Evolutionary conservation across 2,888 invertebrate species (phyloP).

Genomic region (Ypsolopha scabrella): DNA sequence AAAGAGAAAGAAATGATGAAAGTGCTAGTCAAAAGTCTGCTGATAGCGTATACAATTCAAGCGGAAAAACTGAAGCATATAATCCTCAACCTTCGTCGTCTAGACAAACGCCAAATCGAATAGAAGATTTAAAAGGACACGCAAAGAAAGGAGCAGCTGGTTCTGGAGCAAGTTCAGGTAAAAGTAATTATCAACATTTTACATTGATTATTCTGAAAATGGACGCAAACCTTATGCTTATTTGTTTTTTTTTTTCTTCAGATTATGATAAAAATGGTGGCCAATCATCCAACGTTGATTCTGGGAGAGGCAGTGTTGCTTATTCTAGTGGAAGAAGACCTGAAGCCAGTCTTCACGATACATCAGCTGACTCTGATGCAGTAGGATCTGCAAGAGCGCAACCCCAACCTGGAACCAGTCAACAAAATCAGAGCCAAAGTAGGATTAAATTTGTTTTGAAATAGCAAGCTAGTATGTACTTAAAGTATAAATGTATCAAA

Average conservation of each 20-base stretch:
- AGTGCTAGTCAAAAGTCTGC: slow-evolving; percentile 59
- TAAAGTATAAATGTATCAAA: background rate
- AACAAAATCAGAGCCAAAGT: slow-evolving; percentile 40
- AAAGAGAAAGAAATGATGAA: slow-evolving; percentile 43
- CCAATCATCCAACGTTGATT: slow-evolving; percentile 83
- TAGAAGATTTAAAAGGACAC: slow-evolving; percentile 59
- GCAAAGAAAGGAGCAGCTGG: slow-evolving; percentile 62
- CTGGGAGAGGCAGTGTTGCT: slow-evolving; percentile 84
- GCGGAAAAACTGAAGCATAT: slow-evolving; percentile 47
- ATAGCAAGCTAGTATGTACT: slow-evolving; percentile 4
- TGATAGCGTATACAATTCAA: slow-evolving; percentile 72
- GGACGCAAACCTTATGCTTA: slow-evolving; percentile 5
- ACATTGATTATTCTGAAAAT: slow-evolving; percentile 6
- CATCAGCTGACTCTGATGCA: slow-evolving; percentile 72
- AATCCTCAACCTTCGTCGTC: slow-evolving; percentile 61
- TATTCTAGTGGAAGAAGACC: slow-evolving; percentile 79
- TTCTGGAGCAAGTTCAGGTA: slow-evolving; percentile 74
- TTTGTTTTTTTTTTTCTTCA: slow-evolving; percentile 26
- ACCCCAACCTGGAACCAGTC: slow-evolving; percentile 49
- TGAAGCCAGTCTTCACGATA: slow-evolving; percentile 65
- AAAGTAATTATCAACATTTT: slow-evolving; percentile 5
- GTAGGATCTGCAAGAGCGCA: slow-evolving; percentile 31
- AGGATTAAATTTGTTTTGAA: background rate
- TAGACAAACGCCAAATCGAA: slow-evolving; percentile 54
- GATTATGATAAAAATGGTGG: slow-evolving; percentile 82